Evolutionary conservation across 2,888 invertebrate species (phyloP), one percentile per base, ranked within the genome.

Genomic region (Eumacrocentrus americanus): DNA sequence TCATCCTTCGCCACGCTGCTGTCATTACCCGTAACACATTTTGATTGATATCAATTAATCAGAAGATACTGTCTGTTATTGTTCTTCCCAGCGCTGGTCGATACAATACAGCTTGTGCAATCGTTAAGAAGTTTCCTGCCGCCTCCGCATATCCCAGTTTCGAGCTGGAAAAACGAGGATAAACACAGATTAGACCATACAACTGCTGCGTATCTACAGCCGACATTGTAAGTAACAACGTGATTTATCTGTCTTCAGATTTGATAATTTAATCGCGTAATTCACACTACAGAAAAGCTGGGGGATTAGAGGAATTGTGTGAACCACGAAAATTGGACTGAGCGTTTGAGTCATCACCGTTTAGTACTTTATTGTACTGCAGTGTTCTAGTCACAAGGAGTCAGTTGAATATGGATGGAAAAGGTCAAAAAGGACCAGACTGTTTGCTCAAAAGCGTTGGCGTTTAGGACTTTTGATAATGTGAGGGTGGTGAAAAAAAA

Each of bases 151-250:
- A 93, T 93, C 76, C 92, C 92, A 74, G 92, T 93, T 57, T 92
- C 91, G 66, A 92, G 92, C 61, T 93, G 93, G 93, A 93, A 93
- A 81, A 93, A 91, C 76, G 92, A 93, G 80, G 91, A 91, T 76
- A 87, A 87, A 70, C 87, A 87, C 80, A 85, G 86, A 73, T 83
- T 83, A 73, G 84, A 84, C 71, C 76, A 78, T 65, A 73, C 74
- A 61, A 70, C 72, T 60, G 71, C 73, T 65, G 60, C 75, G 54
- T 78, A 78, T 67, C 69, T 78, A 64, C 70, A 48, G 29, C 37
- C 79, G 29, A 68, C 76, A 60, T 65, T 78, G 77, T 80, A 66
- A 78, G 75, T 62, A 47, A n/a, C n/a, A n/a, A 7, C 23, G 38
- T 38, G 54, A 18, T 1, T 11, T 47, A 14, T 18, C 22, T 37